Percentiles rank a stretch among this genome's conserved stretches.
Conservation (phyloP, 1,140 invertebrate genomes). For the Euglossa dilemma region DNA sequence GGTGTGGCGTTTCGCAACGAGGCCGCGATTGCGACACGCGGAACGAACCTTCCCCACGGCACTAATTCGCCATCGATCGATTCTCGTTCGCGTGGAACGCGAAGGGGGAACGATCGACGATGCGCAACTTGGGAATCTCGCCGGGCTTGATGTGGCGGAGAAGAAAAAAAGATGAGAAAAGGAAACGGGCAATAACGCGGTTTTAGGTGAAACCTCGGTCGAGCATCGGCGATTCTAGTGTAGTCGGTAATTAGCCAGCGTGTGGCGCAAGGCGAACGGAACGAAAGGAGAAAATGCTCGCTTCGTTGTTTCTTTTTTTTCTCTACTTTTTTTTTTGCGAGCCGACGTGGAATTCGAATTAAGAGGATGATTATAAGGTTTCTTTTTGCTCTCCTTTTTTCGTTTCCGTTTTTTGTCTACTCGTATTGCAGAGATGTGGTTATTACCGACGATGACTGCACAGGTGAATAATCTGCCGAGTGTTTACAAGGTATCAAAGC, state of each 20-base stretch:
- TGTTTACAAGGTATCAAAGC: background rate
- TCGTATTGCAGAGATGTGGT: background rate
- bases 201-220: background rate
- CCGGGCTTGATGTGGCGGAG: background rate
- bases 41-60: background rate
- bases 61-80: background rate
- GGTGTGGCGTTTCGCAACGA: conserved; percentile 40
- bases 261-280: background rate
- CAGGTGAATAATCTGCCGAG: background rate
- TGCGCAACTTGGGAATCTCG: background rate
- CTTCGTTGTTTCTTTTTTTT: background rate
- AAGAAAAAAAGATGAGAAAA: background rate
- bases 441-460: background rate
- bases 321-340: background rate
- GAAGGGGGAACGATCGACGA: background rate
- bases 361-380: background rate
- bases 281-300: background rate
- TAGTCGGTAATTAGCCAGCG: background rate
- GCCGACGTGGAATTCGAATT: background rate
- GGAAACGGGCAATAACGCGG: background rate
- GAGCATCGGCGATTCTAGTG: background rate
- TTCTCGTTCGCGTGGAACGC: background rate
- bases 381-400: background rate
- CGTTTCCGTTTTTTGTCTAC: background rate
- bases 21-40: conserved; percentile 25